A percentile compares a stretch with the other conserved stretches of the same genome.
phyloP scores from a whole-genome alignment of 1,140 invertebrate species.

The Heliconius himera region DNA sequence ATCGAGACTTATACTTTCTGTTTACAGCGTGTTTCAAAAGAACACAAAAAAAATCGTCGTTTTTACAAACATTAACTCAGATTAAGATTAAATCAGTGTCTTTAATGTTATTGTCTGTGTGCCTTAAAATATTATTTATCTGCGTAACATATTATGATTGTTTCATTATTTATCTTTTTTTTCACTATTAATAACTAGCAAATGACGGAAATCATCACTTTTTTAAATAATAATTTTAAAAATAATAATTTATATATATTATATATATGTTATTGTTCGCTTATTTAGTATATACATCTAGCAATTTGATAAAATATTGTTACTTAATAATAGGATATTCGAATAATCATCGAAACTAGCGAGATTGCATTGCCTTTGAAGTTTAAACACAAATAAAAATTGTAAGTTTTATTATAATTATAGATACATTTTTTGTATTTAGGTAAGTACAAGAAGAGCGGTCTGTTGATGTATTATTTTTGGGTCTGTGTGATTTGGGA shows the following conservation, averaged over 20 bases:
- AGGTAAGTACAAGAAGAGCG: background rate
- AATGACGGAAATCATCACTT: background rate
- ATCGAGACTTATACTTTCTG: background rate
- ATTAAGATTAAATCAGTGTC: background rate
- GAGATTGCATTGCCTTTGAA: constrained; percentile 7
- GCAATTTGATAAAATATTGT: background rate
- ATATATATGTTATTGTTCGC: constrained; percentile 7
- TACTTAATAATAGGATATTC: constrained; percentile 1
- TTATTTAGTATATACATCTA: background rate
- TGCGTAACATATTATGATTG: background rate
- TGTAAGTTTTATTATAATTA: background rate
- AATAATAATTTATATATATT: background rate
- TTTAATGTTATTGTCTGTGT: constrained; percentile 17
- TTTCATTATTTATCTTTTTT: background rate
- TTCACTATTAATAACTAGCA: background rate
- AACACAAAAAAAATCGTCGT: background rate
- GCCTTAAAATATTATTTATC: constrained; percentile 16
- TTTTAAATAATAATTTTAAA: background rate
- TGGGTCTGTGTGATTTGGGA: background rate
- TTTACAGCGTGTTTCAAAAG: background rate
- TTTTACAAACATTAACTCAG: background rate
- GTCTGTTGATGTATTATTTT: background rate
- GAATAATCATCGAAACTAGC: background rate
- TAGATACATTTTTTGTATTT: background rate
- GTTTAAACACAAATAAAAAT: background rate